Conservation (phyloP, 2,797 vertebrate species). For the Epinephelus awoara region DNA sequence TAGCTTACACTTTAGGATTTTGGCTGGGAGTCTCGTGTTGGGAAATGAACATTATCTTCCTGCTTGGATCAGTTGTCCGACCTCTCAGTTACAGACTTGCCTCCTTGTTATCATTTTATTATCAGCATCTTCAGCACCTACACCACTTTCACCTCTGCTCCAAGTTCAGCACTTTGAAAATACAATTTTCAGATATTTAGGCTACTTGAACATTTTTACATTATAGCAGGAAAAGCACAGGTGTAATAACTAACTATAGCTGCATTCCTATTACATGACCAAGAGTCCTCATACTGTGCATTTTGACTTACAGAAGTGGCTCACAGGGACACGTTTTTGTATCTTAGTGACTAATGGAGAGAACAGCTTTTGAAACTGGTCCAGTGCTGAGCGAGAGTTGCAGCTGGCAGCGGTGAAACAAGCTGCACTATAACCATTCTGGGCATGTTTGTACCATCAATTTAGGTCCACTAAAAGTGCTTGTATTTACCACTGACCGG, state of each 20-base stretch:
- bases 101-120: neutral
- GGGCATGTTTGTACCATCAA: too few species aligned
- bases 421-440: too few species aligned
- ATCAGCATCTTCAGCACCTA: neutral
- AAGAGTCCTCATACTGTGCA: neutral
- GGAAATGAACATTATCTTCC: neutral
- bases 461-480: too few species aligned
- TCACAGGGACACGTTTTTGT: too few species aligned
- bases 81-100: neutral
- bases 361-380: too few species aligned
- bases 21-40: neutral
- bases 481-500: too few species aligned
- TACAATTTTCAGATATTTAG: neutral
- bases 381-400: too few species aligned
- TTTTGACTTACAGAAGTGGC: neutral
- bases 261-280: neutral
- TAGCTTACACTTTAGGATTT: neutral
- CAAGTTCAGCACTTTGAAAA: neutral
- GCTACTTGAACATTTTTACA: neutral
- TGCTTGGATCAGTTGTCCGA: neutral
- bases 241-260: neutral
- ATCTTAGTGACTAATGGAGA: too few species aligned
- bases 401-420: too few species aligned
- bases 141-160: neutral
- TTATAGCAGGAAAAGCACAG: too few species aligned